A percentile compares a stretch with the other conserved stretches of the same genome.
Evolutionary conservation across 2,113 vertebrate genomes (phyloP).

Genomic region (Meriones unguiculatus): DNA sequence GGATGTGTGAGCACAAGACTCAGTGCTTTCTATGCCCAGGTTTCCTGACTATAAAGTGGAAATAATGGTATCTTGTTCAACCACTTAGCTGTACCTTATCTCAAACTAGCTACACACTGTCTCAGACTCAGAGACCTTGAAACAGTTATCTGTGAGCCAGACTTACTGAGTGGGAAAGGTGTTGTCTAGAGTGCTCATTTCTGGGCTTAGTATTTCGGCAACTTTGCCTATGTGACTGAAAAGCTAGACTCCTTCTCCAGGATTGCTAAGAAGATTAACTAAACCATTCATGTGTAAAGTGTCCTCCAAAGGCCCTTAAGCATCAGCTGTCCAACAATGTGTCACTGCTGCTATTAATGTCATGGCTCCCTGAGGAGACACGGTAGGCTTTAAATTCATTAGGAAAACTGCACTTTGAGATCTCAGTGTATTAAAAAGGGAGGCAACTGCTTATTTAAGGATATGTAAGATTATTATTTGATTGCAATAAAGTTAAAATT

Average conservation of each 20-base stretch:
- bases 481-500: background rate
- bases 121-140: background rate
- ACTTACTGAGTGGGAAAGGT: background rate
- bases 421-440: background rate
- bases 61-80: background rate
- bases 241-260: background rate
- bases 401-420: background rate
- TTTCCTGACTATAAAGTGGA: background rate
- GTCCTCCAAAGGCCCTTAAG: background rate
- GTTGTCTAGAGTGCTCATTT: background rate
- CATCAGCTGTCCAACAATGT: background rate
- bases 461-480: background rate
- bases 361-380: background rate
- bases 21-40: background rate
- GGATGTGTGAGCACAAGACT: background rate
- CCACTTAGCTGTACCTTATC: background rate
- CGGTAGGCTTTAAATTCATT: background rate
- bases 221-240: background rate
- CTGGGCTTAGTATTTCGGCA: background rate
- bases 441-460: background rate
- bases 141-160: background rate
- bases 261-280: conserved; percentile 16
- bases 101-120: background rate
- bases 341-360: background rate
- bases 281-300: background rate